phyloP scores from a whole-genome alignment of 2,113 vertebrate genomes.

The Cheilinus undulatus region DNA sequence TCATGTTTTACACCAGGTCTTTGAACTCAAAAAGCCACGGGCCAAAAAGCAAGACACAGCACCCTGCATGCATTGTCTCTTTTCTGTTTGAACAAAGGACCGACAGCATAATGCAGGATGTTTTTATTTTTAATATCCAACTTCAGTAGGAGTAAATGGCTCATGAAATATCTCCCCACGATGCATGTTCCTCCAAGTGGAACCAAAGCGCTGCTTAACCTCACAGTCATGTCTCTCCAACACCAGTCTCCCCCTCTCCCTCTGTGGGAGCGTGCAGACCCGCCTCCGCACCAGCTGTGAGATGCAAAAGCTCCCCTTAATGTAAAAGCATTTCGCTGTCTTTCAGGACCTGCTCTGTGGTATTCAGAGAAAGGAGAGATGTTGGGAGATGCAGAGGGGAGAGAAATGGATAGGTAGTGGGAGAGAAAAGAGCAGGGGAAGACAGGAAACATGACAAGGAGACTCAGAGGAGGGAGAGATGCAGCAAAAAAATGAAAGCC shows the following conservation, averaged over 20 bases:
- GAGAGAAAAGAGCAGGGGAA: slow-evolving; percentile 8
- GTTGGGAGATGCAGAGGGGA: slow-evolving; percentile 32
- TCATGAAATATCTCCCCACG: slow-evolving; percentile 32
- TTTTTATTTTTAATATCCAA: slow-evolving; percentile 5
- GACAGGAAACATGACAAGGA: slow-evolving; percentile 35
- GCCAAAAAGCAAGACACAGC: slow-evolving; percentile 27
- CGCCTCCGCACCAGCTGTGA: slow-evolving; percentile 74
- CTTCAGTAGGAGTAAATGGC: slow-evolving; percentile 22
- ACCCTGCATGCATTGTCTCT: slow-evolving; percentile 1
- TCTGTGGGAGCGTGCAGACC: slow-evolving; percentile 42
- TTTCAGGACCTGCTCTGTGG: slow-evolving; percentile 60
- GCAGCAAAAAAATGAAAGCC: slow-evolving; percentile 9
- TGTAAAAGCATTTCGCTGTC: slow-evolving; percentile 81
- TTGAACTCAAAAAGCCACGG: slow-evolving; percentile 56
- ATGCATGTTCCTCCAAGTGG: slow-evolving; percentile 54
- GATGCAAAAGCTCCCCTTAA: slow-evolving; percentile 69
- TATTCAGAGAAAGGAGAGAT: slow-evolving; percentile 41
- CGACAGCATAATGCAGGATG: neutral
- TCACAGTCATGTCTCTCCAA: slow-evolving; percentile 63
- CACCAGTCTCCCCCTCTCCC: slow-evolving; percentile 49
- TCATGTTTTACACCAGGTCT: slow-evolving; percentile 56
- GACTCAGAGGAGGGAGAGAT: slow-evolving; percentile 15
- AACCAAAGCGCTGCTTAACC: slow-evolving; percentile 73
- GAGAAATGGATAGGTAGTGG: slow-evolving; percentile 33
- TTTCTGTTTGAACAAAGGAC: slow-evolving; percentile 32